Base-by-base conservation (phyloP, 2,888 invertebrate species). In the Mechanitis mazaeus region DNA sequence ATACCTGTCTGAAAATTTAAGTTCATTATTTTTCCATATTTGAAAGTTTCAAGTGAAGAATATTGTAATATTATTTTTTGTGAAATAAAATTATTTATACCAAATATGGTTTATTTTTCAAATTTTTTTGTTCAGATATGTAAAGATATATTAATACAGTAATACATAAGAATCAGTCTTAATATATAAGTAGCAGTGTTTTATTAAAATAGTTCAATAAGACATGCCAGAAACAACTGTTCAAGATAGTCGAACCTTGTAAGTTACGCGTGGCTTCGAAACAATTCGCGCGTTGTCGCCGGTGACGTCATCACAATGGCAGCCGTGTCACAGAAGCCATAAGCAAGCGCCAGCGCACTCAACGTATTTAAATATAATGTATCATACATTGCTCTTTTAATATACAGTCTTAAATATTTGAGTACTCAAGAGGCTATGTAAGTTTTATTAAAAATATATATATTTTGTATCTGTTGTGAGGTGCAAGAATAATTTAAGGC, bases 401-500 rank as follows among this genome's bases (percentile, higher is more conserved):
- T 81, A 74, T 70, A 72, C 69, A 68, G 69, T 70, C 68, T 68
- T 69, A 73, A 72, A 69, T 69, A 72, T 60, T 58, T 33, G 70
- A 68, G 71, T 71, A 68, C 68, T 60, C 64, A 72, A 64, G 64
- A 73, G 66, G 79, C 75, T 72, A 77, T 79, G 77, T 74, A 67
- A 68, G 65, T 63, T 61, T 66, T 70, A 64, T 71, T 65, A 68
- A 60, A 64, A 71, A 64, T 68, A 66, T 64, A 68, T 69, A 64
- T 70, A 70, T 73, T 74, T 75, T 73, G 73, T 74, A 75, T 76
- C 72, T 69, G 70, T 72, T 69, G 75, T 76, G 76, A 86, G 84
- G 85, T 84, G 81, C 82, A 84, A 82, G 75, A 80, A 86, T 87
- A 85, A 87, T 88, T 89, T 88, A 87, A 85, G 85, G 85, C 79